Evolutionary conservation across 2,888 invertebrate species (phyloP).

Genomic region (Noctua janthe): DNA sequence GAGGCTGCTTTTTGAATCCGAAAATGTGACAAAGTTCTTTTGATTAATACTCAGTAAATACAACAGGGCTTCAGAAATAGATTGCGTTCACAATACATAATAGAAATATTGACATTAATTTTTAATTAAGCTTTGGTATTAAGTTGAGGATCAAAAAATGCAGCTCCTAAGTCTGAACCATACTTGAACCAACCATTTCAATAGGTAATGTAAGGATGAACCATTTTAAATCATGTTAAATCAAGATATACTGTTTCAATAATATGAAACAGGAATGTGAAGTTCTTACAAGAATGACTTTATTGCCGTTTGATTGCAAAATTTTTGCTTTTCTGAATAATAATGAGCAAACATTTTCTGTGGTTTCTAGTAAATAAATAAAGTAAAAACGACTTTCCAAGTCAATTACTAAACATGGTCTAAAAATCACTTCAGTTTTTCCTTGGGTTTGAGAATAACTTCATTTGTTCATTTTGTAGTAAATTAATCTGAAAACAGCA

Average conservation of each 20-base stretch:
- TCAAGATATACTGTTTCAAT: conserved; percentile 2
- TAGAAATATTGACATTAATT: background rate
- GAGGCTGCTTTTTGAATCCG: background rate
- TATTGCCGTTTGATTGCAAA: background rate
- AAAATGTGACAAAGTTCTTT: background rate
- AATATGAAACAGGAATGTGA: background rate
- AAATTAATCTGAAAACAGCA: background rate
- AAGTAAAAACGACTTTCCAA: background rate
- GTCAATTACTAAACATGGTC: background rate
- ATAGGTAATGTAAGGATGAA: background rate
- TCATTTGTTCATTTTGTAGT: background rate
- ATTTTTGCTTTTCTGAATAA: background rate
- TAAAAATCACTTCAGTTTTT: background rate
- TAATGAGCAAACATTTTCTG: background rate
- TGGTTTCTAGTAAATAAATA: background rate
- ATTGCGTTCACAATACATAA: background rate
- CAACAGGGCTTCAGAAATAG: background rate
- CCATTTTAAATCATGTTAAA: background rate
- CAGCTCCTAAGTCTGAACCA: background rate
- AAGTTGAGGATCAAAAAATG: background rate
- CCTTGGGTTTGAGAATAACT: background rate
- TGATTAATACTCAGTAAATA: background rate
- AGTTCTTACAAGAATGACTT: conserved; percentile 1
- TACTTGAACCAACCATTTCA: background rate
- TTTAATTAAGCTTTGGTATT: background rate